phyloP scores from a whole-genome alignment of 1,140 invertebrate genomes.

The Zaprionus lachaisei region DNA sequence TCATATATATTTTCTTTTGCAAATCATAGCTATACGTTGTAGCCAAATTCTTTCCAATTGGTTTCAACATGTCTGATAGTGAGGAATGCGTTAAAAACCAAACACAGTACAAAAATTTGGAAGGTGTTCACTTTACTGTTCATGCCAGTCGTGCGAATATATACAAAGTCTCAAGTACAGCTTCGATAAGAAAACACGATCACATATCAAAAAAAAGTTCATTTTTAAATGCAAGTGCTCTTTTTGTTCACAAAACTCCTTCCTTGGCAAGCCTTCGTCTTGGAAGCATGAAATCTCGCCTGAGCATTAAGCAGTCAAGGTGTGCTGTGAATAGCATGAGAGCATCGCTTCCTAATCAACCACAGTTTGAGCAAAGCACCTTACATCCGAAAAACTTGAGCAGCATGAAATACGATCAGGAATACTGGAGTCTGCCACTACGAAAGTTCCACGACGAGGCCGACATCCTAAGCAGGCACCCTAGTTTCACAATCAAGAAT shows the following conservation, averaged over 20 bases:
- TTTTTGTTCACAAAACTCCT: background rate
- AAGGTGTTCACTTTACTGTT: background rate
- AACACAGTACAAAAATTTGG: background rate
- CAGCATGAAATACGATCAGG: background rate
- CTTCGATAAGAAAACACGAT: background rate
- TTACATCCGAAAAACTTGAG: background rate
- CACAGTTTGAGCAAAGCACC: background rate
- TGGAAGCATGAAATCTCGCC: background rate
- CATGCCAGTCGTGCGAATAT: background rate
- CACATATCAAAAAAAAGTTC: no score
- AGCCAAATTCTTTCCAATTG: background rate
- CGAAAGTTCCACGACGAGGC: constrained; percentile 9
- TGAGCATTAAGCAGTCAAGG: no score
- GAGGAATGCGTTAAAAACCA: background rate
- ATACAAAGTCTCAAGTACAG: background rate
- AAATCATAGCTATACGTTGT: background rate
- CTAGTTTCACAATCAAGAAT: constrained; percentile 45
- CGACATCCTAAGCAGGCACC: constrained; percentile 52
- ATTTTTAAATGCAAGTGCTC: background rate
- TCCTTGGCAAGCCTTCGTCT: background rate
- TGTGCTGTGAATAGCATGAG: background rate
- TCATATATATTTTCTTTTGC: background rate
- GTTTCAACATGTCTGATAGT: background rate
- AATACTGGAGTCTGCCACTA: background rate
- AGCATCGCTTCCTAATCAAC: background rate